A percentile compares a stretch with the other conserved stretches of the same genome.
Conservation (phyloP, 2,888 invertebrate species). For the Pseudococcus jackbeardsleyi region DNA sequence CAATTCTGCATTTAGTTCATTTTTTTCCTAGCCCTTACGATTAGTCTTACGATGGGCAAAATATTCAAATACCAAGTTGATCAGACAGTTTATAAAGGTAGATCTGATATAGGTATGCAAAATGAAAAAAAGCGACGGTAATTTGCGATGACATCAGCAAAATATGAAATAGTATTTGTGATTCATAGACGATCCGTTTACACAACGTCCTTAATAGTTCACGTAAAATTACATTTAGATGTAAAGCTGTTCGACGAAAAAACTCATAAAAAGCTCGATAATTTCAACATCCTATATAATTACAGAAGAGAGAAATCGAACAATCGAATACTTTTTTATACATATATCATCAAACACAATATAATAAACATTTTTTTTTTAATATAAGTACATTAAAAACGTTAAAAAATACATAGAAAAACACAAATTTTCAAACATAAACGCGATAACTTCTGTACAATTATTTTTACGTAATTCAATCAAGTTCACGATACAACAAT, state of each 20-base stretch:
- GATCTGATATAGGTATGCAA: not conserved
- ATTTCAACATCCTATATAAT: slow-evolving; percentile 54
- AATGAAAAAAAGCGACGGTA: not conserved
- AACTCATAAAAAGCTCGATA: slow-evolving; percentile 10
- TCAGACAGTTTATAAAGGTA: not conserved
- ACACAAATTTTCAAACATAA: slow-evolving; percentile 63
- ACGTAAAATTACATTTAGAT: slow-evolving; percentile 14
- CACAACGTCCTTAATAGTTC: not conserved
- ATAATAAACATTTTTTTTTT: slow-evolving; percentile 28
- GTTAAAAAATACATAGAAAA: slow-evolving; percentile 56
- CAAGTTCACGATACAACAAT: not conserved
- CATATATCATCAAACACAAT: slow-evolving; percentile 46
- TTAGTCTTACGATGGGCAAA: not conserved
- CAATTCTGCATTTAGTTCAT: not conserved
- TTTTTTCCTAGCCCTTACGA: not conserved
- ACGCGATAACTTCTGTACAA: slow-evolving; percentile 62
- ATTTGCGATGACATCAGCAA: not conserved
- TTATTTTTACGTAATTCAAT: slow-evolving; percentile 5
- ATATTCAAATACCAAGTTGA: not conserved
- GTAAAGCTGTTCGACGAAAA: not conserved
- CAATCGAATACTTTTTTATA: slow-evolving; percentile 51
- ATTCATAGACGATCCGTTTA: slow-evolving; percentile 4
- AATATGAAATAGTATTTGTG: slow-evolving; percentile 12
- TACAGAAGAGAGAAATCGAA: slow-evolving; percentile 28
- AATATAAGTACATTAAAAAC: slow-evolving; percentile 54